phyloP scores from a whole-genome alignment of 2,113 vertebrate species.

The Noturus placidus region DNA sequence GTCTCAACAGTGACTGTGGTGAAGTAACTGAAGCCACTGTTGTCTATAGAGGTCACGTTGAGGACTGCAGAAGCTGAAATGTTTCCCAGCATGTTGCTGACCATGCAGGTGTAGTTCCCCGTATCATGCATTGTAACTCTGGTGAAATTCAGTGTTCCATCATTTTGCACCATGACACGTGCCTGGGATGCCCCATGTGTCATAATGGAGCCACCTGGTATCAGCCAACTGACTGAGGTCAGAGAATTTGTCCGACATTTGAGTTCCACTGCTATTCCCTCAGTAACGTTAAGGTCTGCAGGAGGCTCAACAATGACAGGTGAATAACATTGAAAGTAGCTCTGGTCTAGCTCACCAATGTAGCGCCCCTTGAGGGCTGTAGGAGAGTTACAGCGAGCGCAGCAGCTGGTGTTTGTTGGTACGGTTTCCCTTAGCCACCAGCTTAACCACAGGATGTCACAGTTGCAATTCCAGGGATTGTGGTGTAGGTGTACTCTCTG shows the following conservation, averaged over 20 bases:
- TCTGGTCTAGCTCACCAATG: slow-evolving; percentile 80
- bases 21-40: slow-evolving; percentile 90
- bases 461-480: slow-evolving; percentile 79
- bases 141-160: slow-evolving; percentile 93
- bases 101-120: slow-evolving; percentile 95
- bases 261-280: slow-evolving; percentile 92
- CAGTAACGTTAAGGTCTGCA: slow-evolving; percentile 77
- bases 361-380: slow-evolving; percentile 72
- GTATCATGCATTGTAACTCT: slow-evolving; percentile 93
- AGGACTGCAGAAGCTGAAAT: slow-evolving; percentile 93
- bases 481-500: slow-evolving; percentile 76
- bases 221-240: slow-evolving; percentile 95
- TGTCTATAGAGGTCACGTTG: slow-evolving; percentile 91
- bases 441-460: slow-evolving; percentile 78
- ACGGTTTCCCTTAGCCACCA: slow-evolving; percentile 78
- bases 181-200: slow-evolving; percentile 91
- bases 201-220: slow-evolving; percentile 92
- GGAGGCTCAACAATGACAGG: slow-evolving; percentile 95
- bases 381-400: slow-evolving; percentile 73
- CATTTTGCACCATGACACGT: slow-evolving; percentile 90
- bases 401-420: slow-evolving; percentile 76
- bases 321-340: slow-evolving; percentile 94
- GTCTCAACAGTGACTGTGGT: slow-evolving; percentile 97
- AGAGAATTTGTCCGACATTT: slow-evolving; percentile 92
- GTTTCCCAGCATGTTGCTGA: slow-evolving; percentile 96